Evolutionary conservation across 2,888 invertebrate genomes (phyloP).

Genomic region (Trisateles emortualis): DNA sequence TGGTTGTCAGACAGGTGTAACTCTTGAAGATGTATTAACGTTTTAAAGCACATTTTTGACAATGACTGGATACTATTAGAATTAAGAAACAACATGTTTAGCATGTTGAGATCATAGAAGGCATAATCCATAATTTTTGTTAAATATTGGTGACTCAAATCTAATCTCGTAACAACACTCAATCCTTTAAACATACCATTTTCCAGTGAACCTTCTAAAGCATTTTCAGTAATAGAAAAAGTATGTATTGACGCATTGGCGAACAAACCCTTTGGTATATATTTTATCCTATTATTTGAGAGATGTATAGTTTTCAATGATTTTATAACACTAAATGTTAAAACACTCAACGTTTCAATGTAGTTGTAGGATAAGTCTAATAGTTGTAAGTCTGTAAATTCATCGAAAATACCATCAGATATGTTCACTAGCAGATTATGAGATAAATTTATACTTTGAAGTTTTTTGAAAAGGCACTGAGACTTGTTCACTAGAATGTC

Average conservation of each 20-base stretch:
- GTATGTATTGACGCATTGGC: slow-evolving; percentile 53
- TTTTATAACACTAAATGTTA: too few relatives aligned
- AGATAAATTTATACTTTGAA: slow-evolving; percentile 61
- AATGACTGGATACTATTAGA: slow-evolving; percentile 61
- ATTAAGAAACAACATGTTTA: slow-evolving; percentile 57
- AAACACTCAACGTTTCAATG: slow-evolving; percentile 54
- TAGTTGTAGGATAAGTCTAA: slow-evolving; percentile 68
- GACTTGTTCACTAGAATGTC: slow-evolving; percentile 39
- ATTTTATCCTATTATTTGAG: slow-evolving; percentile 60
- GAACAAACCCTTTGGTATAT: slow-evolving; percentile 61
- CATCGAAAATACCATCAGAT: slow-evolving; percentile 57
- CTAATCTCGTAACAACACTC: slow-evolving; percentile 49
- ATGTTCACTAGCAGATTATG: slow-evolving; percentile 59
- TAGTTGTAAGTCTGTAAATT: slow-evolving; percentile 51
- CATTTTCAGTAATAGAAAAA: slow-evolving; percentile 61
- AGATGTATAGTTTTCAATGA: slow-evolving; percentile 54
- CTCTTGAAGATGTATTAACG: slow-evolving; percentile 46
- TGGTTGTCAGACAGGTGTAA: slow-evolving; percentile 69
- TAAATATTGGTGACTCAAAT: slow-evolving; percentile 62
- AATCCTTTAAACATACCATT: slow-evolving; percentile 69
- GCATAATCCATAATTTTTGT: slow-evolving; percentile 62
- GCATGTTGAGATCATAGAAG: slow-evolving; percentile 57
- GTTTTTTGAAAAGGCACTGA: slow-evolving; percentile 34
- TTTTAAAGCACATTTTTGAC: slow-evolving; percentile 57
- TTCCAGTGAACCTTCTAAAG: slow-evolving; percentile 56